Base-by-base conservation (phyloP, 2,797 vertebrate genomes). In the Coranthus polyacanthus region DNA sequence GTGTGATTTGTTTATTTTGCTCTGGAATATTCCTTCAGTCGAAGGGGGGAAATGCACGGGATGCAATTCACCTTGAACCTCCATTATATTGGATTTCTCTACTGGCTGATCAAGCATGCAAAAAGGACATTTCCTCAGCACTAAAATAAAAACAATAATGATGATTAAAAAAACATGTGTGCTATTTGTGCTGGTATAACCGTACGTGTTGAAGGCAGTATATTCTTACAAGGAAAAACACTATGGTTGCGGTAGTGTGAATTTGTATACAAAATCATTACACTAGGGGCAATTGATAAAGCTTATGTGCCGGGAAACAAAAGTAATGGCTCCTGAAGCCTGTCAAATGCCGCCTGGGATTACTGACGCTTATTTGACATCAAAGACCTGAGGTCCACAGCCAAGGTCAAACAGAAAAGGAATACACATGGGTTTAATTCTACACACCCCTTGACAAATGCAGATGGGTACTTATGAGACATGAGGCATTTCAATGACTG, bases 71-170 rank as follows among this genome's bases (percentile, higher is more conserved):
- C 94, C 94, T 95, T 95, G 91, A 96, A 93, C 94, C 95, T 96
- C 88, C 85, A 93, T 96, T 96, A 96, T 95, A 89, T 91, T 93
- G 94, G 92, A 95, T 96, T 96, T 96, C 94, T 97, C 95, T 94
- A 97, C 96, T 90, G 96, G 94, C 94, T 98, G 96, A 98, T 98
- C 97, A 98, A 98, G 97, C 96, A 96, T 96, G 95, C 95, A 95
- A 97, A 97, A 96, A 97, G 89, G 93, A 94, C 91, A 93, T 94
- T 95, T 94, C 93, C 93, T 89, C 88, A 78, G 92, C 92, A 93
- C 90, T 94, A 94, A 94, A 94, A 94, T 91, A 94, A 94, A 94
- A 94, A 93, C 93, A 94, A 94, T 92, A 89, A 92, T 88, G 90
- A 93, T 92, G 90, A 94, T 94, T 94, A 93, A 94, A 94, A 93